These are phyloP conservation scores for Eubucco bourcierii DNA, from an alignment of 2,113 vertebrate genomes.

Conservation along the genomic window DNA sequence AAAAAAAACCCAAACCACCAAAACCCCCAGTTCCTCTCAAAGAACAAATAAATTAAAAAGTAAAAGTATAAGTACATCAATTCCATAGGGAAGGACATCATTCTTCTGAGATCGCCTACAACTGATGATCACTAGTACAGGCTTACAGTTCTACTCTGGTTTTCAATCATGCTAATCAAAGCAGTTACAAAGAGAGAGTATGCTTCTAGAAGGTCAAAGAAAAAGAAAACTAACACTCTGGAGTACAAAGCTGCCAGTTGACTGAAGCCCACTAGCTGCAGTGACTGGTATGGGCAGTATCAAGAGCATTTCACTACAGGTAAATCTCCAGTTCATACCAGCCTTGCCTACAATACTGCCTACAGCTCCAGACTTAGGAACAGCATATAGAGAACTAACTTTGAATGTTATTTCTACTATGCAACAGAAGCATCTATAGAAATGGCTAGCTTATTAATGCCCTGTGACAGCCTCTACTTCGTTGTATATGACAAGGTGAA, in stretches of 20 bases:
- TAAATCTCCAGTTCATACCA: not conserved
- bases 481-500: not conserved
- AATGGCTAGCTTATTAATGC: not conserved
- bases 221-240: not conserved
- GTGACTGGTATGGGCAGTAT: not conserved
- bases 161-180: not conserved
- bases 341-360: not conserved
- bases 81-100: not conserved
- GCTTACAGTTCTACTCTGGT: not conserved
- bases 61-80: not conserved
- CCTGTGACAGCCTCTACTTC: not conserved
- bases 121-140: not conserved
- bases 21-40: not conserved
- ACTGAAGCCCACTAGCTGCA: fast-evolving
- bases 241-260: not conserved
- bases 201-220: not conserved
- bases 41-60: not conserved
- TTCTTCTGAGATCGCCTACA: not conserved
- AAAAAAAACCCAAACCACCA: not conserved
- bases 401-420: not conserved
- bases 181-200: not conserved
- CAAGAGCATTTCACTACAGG: not conserved
- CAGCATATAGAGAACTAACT: not conserved
- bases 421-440: not conserved
- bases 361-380: not conserved